Percentiles rank a stretch among this genome's conserved stretches.
Conservation (phyloP, 2,797 vertebrate species). For the Muscicapa comitata region DNA sequence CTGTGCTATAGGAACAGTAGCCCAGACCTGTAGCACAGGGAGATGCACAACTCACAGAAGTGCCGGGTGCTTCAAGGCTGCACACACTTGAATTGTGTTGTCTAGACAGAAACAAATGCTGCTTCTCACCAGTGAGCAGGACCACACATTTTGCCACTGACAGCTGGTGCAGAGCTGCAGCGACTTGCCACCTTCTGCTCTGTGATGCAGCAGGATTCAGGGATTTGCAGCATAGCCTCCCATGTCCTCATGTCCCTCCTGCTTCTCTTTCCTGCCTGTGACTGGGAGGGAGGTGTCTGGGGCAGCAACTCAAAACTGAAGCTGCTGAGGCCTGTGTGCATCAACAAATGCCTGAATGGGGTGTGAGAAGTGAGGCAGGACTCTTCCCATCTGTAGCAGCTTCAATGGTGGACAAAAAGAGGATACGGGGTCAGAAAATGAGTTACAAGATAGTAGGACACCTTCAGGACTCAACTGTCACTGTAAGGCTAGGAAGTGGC, state of each 20-base stretch:
- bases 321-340: background rate
- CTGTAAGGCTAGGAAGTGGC: too few relatives aligned
- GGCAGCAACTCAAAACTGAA: background rate
- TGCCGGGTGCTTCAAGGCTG: background rate
- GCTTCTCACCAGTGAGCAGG: background rate
- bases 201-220: background rate
- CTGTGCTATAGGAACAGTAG: background rate
- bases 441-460: background rate
- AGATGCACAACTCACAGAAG: background rate
- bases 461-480: background rate
- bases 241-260: background rate
- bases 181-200: background rate
- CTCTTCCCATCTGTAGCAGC: background rate
- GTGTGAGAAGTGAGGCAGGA: background rate
- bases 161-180: background rate
- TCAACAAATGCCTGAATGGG: fast-evolving
- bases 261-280: background rate
- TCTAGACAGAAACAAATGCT: background rate
- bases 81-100: background rate
- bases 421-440: background rate
- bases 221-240: background rate
- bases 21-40: background rate
- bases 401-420: fast-evolving
- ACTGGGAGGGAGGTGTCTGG: background rate
- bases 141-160: background rate